Conservation (phyloP, 2,888 invertebrate species). For the Arge pagana region DNA sequence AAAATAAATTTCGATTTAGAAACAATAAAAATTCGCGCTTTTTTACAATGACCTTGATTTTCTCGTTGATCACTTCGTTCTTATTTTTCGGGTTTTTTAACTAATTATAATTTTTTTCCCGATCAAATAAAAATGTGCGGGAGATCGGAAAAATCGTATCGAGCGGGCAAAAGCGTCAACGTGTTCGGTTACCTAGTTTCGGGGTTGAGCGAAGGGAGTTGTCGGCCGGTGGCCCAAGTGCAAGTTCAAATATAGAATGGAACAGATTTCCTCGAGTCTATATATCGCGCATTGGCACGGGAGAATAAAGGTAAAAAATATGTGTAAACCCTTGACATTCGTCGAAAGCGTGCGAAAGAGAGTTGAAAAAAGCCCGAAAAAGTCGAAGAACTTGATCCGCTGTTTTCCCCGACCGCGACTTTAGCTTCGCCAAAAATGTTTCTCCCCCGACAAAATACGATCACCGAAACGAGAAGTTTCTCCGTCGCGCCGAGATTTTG, state of each 20-base stretch:
- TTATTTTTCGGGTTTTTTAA: no score
- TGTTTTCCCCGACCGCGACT: no score
- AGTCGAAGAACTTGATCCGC: background rate
- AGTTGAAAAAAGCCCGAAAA: background rate
- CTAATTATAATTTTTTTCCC: no score
- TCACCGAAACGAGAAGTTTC: no score
- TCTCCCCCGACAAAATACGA: no score
- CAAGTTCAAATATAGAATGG: conserved; percentile 28
- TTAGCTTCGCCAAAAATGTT: no score
- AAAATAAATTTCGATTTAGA: no score
- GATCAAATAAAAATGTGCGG: background rate
- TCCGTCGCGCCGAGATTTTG: no score
- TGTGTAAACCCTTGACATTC: conserved; percentile 11
- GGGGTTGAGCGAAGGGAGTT: conserved; percentile 3
- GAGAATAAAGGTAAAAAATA: conserved; percentile 8
- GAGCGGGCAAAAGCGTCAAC: background rate
- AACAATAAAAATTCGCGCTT: no score
- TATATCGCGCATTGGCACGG: conserved; percentile 19
- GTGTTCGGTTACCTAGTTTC: background rate
- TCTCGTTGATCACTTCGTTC: no score
- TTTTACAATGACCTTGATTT: no score
- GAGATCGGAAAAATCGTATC: background rate
- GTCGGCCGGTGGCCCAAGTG: conserved; percentile 24
- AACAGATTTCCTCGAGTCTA: conserved; percentile 20
- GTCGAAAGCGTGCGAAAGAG: background rate